Conservation (phyloP, 2,113 vertebrate genomes). For the Morone saxatilis region DNA sequence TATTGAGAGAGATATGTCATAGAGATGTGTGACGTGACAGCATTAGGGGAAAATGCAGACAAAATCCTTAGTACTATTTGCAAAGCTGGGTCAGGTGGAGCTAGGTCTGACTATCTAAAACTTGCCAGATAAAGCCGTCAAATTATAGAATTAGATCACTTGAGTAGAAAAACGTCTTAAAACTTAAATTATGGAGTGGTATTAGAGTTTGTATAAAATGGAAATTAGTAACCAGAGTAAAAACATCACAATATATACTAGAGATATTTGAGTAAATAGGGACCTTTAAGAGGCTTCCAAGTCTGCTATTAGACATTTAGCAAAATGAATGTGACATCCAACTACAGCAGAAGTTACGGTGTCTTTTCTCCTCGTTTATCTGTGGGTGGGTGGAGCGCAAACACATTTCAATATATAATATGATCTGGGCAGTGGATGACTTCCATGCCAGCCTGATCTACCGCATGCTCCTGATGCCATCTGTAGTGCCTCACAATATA, state of each 20-base stretch:
- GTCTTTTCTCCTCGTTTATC: background rate
- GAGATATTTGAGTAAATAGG: background rate
- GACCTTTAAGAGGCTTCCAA: too few relatives aligned
- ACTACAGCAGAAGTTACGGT: background rate
- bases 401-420: too few relatives aligned
- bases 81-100: background rate
- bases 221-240: too few relatives aligned
- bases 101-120: background rate
- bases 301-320: too few relatives aligned
- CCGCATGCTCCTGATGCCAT: background rate
- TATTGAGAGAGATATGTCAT: background rate
- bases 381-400: too few relatives aligned
- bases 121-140: background rate
- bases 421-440: too few relatives aligned
- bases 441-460: background rate
- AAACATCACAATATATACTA: too few relatives aligned
- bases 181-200: too few relatives aligned
- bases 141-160: background rate
- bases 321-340: too few relatives aligned
- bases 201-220: too few relatives aligned
- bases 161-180: too few relatives aligned
- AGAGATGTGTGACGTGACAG: background rate
- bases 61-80: background rate
- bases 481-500: background rate
- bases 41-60: background rate